Conservation (phyloP, 1,140 invertebrate species). For the Pygmarrhopalites habei region DNA sequence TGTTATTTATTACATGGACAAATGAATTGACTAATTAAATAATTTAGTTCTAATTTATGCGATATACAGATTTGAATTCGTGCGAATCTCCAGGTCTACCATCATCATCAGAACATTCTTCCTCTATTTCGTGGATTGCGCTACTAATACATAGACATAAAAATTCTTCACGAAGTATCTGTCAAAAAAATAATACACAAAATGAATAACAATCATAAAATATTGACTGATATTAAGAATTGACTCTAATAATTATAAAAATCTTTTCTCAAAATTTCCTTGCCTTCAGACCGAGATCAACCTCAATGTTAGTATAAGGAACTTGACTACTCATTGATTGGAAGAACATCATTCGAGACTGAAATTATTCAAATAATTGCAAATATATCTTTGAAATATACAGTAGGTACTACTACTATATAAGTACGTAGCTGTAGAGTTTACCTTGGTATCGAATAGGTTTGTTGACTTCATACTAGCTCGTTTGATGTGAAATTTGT, state of each 20-base stretch:
- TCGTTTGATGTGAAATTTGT: conserved; percentile 66
- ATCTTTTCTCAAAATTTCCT: too few species aligned
- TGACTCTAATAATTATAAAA: too few species aligned
- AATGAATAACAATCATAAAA: too few species aligned
- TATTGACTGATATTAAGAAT: too few species aligned
- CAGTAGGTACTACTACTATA: neutral
- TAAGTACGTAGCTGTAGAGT: neutral
- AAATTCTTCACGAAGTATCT: conserved; percentile 35
- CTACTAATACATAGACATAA: conserved; percentile 23
- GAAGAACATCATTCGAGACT: conserved; percentile 35
- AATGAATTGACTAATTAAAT: neutral
- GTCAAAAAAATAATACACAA: too few species aligned
- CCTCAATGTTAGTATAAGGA: conserved; percentile 34
- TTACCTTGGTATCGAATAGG: conserved; percentile 67
- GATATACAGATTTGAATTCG: conserved; percentile 39
- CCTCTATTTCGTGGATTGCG: conserved; percentile 30
- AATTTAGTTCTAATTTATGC: conserved; percentile 41
- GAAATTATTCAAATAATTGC: conserved; percentile 8
- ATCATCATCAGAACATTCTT: conserved; percentile 23
- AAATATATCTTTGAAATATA: neutral
- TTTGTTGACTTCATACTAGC: conserved; percentile 59
- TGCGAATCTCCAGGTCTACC: neutral
- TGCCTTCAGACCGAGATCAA: conserved; percentile 35
- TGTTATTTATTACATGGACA: neutral
- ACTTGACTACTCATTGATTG: conserved; percentile 24